Evolutionary conservation across 2,888 invertebrate species (phyloP), one percentile per base, ranked within the genome.

Genomic region (Andrena bucephala): DNA sequence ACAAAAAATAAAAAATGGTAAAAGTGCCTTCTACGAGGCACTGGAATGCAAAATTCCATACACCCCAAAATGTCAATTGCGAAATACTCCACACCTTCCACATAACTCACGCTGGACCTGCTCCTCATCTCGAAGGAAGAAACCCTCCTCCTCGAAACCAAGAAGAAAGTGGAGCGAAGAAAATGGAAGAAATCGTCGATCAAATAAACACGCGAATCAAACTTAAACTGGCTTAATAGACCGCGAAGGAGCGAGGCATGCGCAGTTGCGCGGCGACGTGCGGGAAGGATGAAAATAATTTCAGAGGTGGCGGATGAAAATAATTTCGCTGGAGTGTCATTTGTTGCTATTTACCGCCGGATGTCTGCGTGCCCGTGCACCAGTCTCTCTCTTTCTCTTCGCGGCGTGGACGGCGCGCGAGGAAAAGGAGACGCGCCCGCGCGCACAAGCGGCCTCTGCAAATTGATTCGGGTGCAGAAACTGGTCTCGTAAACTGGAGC

Each of bases 401-500:
- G 36, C 63, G 29, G 52, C 65, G 29, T 16, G n/a, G 71, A 65
- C 67, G 63, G 27, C 31, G 54, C 33, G 48, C 8, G 59, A 60
- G 27, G 52, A 31, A 54, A 79, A 81, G 78, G 73, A 75, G 57
- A 54, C 20, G 24, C 20, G 20, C 2, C 52, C 79, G 83, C 74
- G 78, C 71, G 63, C 77, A 66, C 81, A 52, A 75, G 74, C 65
- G 60, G 76, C 79, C 70, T 73, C 79, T 81, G 86, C 81, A 87
- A 88, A 88, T 89, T 88, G 88, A 88, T 89, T 88, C 84, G 87
- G 79, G 79, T 76, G 77, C 76, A 88, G 88, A 88, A 88, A 88
- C 88, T 88, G 88, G 88, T 88, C 88, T 82, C 78, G 84, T 80
- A 81, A 87, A 88, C 88, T 87, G 79, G 69, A 73, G 52, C 79